phyloP scores from a whole-genome alignment of 2,888 invertebrate genomes.

The Piscicola geometra region DNA sequence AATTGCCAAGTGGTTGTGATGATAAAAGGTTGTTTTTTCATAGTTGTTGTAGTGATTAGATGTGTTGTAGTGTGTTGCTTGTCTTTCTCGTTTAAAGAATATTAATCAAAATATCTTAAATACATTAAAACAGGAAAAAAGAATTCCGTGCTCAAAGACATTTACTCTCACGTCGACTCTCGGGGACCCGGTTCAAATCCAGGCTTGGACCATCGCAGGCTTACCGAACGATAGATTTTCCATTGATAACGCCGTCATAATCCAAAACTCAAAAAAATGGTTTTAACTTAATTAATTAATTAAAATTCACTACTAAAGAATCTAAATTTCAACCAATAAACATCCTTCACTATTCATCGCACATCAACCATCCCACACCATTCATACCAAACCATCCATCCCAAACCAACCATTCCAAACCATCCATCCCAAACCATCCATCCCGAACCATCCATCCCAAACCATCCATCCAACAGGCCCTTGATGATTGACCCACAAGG shows the following conservation, averaged over 20 bases:
- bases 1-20: no score
- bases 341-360: no score
- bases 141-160: constrained; percentile 73
- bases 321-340: neutral
- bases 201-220: constrained; percentile 77
- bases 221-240: constrained; percentile 77
- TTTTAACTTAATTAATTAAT: no score
- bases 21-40: neutral
- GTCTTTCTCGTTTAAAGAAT: no score
- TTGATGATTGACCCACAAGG: constrained; percentile 92
- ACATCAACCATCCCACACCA: no score
- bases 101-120: neutral
- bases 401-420: no score
- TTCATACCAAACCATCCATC: no score
- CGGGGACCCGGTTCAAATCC: constrained; percentile 79
- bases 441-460: no score
- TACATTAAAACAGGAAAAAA: constrained; percentile 56
- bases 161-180: constrained; percentile 71
- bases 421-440: no score
- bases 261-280: constrained; percentile 71
- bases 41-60: no score
- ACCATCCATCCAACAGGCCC: constrained; percentile 66
- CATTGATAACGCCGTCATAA: constrained; percentile 77
- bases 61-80: no score
- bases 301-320: neutral